phyloP scores from a whole-genome alignment of 1,140 invertebrate genomes.

The Catajapyx aquilonaris region DNA sequence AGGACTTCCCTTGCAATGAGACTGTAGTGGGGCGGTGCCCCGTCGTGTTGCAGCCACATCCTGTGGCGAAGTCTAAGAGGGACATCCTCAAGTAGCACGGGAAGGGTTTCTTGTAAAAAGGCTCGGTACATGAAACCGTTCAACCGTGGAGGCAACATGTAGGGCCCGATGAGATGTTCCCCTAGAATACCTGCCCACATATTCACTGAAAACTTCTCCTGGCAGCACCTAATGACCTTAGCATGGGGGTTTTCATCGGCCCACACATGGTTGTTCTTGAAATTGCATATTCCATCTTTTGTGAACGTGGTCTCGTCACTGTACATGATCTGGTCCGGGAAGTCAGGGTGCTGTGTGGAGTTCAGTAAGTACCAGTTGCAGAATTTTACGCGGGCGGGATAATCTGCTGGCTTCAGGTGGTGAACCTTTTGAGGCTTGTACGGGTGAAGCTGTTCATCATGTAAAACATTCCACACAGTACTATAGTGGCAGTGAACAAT shows the following conservation, averaged over 20 bases:
- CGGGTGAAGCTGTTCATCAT: conserved; percentile 3
- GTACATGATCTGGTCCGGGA: conserved; percentile 4
- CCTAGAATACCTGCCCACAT: conserved; percentile 6
- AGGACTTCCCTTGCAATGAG: conserved; percentile 6
- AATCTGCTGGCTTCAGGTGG: conserved; percentile 5
- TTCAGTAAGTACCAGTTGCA: conserved; percentile 3
- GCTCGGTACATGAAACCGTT: background rate
- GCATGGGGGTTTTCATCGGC: conserved; percentile 7
- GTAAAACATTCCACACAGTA: conserved; percentile 4
- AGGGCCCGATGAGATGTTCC: conserved; percentile 4
- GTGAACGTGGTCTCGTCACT: conserved; percentile 6
- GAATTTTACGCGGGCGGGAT: conserved; percentile 3
- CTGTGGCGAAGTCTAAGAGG: background rate
- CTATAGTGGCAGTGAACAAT: conserved; percentile 1
- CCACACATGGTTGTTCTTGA: conserved; percentile 4
- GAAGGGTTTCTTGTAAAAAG: conserved; percentile 6
- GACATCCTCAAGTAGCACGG: conserved; percentile 5
- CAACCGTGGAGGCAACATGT: conserved; percentile 4
- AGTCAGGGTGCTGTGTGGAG: conserved; percentile 4
- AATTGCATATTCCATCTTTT: conserved; percentile 6
- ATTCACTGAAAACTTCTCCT: conserved; percentile 7
- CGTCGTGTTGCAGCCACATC: conserved; percentile 7
- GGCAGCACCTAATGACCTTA: background rate
- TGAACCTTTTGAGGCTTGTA: conserved; percentile 9
- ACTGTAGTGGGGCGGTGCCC: conserved; percentile 6